A percentile compares a stretch with the other conserved stretches of the same genome.
These are phyloP conservation scores for Chrysomallon squamiferum DNA, from an alignment of 1,140 invertebrate genomes.

Conservation along the genomic window DNA sequence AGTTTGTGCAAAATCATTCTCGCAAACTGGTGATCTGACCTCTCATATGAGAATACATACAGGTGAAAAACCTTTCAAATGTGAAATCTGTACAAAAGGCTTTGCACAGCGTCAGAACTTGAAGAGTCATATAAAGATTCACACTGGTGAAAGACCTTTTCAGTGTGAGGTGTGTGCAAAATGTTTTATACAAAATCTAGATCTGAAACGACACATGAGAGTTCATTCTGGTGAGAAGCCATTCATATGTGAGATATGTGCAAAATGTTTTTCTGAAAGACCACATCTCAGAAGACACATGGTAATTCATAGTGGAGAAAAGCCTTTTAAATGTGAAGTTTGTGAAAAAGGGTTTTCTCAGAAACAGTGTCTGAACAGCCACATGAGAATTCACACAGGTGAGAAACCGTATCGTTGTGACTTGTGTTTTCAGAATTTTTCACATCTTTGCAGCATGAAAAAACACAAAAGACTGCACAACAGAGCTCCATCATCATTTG, in stretches of 20 bases:
- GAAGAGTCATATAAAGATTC: conserved; percentile 3
- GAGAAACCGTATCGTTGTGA: no score
- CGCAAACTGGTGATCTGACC: not conserved
- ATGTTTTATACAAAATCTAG: not conserved
- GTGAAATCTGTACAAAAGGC: not conserved
- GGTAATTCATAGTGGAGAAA: not conserved
- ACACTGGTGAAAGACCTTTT: conserved; percentile 4
- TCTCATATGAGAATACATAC: conserved; percentile 5
- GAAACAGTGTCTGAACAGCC: not conserved
- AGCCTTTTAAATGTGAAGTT: conserved; percentile 10
- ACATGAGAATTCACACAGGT: conserved; percentile 12
- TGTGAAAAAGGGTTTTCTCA: not conserved
- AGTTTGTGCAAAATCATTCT: not conserved
- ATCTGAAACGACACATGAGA: conserved; percentile 7
- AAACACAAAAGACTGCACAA: no score
- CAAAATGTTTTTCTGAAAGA: no score
- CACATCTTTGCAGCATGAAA: no score
- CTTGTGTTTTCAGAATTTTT: no score
- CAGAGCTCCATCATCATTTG: no score
- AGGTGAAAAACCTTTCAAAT: not conserved
- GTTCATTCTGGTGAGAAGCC: conserved; percentile 7
- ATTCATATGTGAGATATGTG: no score
- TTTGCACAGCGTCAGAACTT: not conserved
- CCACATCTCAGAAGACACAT: no score
- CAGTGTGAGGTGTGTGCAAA: conserved; percentile 10